A percentile compares a stretch with the other conserved stretches of the same genome.
Conservation (phyloP, 2,888 invertebrate species). For the Amiota communis region DNA sequence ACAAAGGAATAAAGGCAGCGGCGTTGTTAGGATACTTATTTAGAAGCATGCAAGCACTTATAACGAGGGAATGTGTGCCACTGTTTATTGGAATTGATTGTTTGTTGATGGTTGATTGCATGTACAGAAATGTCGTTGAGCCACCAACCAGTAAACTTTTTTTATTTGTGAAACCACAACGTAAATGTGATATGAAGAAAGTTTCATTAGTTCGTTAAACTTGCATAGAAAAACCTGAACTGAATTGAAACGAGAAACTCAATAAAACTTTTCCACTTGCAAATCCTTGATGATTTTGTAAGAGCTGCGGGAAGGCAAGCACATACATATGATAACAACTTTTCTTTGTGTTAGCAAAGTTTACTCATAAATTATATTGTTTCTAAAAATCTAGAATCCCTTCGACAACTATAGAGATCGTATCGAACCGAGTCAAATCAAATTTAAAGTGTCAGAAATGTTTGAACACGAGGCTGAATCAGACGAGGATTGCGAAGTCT, state of each 20-base stretch:
- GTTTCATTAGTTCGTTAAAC: slow-evolving; percentile 10
- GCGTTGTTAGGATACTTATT: too few relatives aligned
- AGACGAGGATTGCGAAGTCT: slow-evolving; percentile 72
- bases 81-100: too few relatives aligned
- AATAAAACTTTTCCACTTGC: not conserved
- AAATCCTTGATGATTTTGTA: not conserved
- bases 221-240: not conserved
- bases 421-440: slow-evolving; percentile 19
- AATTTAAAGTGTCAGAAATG: slow-evolving; percentile 54
- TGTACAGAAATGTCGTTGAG: too few relatives aligned
- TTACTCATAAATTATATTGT: slow-evolving; percentile 4
- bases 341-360: not conserved
- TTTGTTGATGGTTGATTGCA: too few relatives aligned
- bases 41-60: too few relatives aligned
- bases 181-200: not conserved
- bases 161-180: not conserved
- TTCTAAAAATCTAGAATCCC: not conserved
- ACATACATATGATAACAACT: too few relatives aligned
- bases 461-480: slow-evolving; percentile 70
- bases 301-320: too few relatives aligned
- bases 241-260: too few relatives aligned
- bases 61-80: too few relatives aligned
- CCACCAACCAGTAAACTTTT: too few relatives aligned
- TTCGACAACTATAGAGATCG: not conserved
- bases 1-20: too few relatives aligned